A percentile compares a stretch with the other conserved stretches of the same genome.
These are phyloP conservation scores for Condylura cristata DNA, from an alignment of 2,113 vertebrate genomes.

Conservation along the genomic window DNA sequence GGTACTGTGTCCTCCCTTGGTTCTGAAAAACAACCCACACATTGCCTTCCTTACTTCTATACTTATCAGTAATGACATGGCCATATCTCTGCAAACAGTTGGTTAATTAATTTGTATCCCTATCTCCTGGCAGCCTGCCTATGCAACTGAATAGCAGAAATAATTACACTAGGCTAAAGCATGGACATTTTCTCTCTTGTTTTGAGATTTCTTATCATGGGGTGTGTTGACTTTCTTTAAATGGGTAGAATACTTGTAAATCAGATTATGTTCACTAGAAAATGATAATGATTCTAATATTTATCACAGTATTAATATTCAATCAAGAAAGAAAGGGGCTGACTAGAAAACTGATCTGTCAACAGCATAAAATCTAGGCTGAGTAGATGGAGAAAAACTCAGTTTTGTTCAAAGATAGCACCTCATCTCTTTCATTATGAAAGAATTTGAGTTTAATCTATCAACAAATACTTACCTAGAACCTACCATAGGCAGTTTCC, in stretches of 20 bases:
- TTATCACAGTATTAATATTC: background rate
- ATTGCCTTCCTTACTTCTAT: conserved; percentile 10
- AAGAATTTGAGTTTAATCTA: conserved; percentile 19
- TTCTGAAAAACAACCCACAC: conserved; percentile 57
- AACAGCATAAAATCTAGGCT: background rate
- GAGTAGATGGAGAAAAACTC: background rate
- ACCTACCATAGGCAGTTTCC: background rate
- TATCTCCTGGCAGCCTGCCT: conserved; percentile 65
- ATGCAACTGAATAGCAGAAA: conserved; percentile 34
- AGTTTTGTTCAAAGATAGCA: background rate
- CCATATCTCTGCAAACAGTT: conserved; percentile 59
- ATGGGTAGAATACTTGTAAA: background rate
- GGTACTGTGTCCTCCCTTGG: conserved; percentile 41
- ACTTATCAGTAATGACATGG: conserved; percentile 57
- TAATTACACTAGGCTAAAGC: conserved; percentile 38
- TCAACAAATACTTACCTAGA: conserved; percentile 54
- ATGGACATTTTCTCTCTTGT: background rate
- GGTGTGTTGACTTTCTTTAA: background rate
- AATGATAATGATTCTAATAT: conserved; percentile 4
- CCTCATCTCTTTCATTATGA: background rate
- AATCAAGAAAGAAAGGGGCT: background rate
- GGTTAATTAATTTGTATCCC: conserved; percentile 67
- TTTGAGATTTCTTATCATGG: conserved; percentile 1
- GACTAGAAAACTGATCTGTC: background rate
- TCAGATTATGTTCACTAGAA: conserved; percentile 37